Evolutionary conservation across 2,113 vertebrate species (phyloP).

Genomic region (Pygathrix nemaeus): DNA sequence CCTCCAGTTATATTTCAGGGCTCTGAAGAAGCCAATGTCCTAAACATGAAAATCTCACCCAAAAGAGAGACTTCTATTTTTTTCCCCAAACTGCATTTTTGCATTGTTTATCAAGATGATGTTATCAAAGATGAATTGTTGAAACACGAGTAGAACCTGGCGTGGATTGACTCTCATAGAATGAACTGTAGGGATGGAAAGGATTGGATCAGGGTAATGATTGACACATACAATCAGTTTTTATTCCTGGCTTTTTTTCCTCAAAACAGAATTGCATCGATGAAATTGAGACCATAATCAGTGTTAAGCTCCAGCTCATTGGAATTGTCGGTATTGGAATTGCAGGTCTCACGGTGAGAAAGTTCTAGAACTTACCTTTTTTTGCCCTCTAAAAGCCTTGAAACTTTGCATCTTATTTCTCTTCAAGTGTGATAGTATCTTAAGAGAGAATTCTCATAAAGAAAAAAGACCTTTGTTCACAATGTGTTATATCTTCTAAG

Average conservation of each 20-base stretch:
- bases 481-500: background rate
- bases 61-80: background rate
- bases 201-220: background rate
- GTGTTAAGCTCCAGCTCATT: slow-evolving; percentile 91
- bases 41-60: background rate
- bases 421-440: background rate
- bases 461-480: background rate
- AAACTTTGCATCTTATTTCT: slow-evolving; percentile 6
- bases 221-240: background rate
- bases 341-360: slow-evolving; percentile 95
- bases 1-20: background rate
- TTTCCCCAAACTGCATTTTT: background rate
- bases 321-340: slow-evolving; percentile 96
- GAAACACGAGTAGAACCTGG: background rate
- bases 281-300: slow-evolving; percentile 91
- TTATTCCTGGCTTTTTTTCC: background rate
- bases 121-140: background rate
- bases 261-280: slow-evolving; percentile 89
- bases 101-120: background rate
- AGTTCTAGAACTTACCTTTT: slow-evolving; percentile 24
- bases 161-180: background rate
- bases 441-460: background rate
- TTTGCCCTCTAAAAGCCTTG: slow-evolving; percentile 26
- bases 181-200: background rate
- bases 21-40: background rate